Evolutionary conservation across 2,797 vertebrate genomes (phyloP), one percentile per base, ranked within the genome.

Genomic region (Alosa sapidissima): DNA sequence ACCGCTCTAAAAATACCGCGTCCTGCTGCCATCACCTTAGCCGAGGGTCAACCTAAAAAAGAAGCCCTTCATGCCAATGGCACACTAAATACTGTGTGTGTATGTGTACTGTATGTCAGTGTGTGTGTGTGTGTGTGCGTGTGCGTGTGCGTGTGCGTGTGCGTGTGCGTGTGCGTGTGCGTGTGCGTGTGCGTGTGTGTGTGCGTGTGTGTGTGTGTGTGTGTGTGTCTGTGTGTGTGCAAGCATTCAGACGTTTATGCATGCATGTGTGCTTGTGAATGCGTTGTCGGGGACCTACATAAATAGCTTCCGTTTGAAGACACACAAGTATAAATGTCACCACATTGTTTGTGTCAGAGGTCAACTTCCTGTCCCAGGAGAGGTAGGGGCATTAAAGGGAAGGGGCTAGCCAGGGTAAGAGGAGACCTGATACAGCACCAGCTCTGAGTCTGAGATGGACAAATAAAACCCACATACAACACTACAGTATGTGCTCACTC

Each of bases 201-300:
- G 81, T 33, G 81, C 52, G 49, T 82, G 81, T 54, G 51, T 14
- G 81, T 55, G 81, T 54, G 47, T 55, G 81, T 55, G 54, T 54
- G 47, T 81, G 54, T 82, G 60, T 55, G 65, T 19, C 62, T 48
- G 81, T 11, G 24, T 52, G 5, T 82, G 81, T 81, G 81, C 1
- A n/a, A n/a, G 9, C 9, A 52, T 1, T 9, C 45, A 21, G 51
- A 3, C 9, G 28, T 85, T 87, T 84, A n/a, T 87, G 82, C 86
- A 82, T 85, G 81, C 86, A 82, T 85, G 81, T 87, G 36, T 75
- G 85, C 89, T 82, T 54, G 82, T 87, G 72, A 86, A 62, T 68
- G 82, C 91, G 86, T 47, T 87, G 88, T 87, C 82, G 83, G 81
- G 19, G 33, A 86, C 83, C 72, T 47, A 47, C 72, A 78, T 78